Conservation (phyloP, 2,113 vertebrate species). For the Laticauda laticaudata region DNA sequence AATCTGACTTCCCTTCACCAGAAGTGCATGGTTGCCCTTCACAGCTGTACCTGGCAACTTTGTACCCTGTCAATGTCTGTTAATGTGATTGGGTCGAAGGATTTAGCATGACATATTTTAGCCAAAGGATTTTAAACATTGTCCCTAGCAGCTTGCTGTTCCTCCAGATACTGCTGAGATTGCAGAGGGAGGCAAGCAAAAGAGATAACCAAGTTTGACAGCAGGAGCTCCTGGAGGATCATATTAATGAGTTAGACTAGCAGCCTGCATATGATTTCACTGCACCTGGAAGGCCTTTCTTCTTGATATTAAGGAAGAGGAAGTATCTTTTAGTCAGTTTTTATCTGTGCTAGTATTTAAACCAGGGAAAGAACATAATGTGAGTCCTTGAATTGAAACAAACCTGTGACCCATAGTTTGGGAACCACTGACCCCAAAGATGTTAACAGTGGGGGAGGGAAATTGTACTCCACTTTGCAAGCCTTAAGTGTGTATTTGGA, state of each 20-base stretch:
- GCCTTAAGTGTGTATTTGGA: not conserved
- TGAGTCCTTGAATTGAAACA: not conserved
- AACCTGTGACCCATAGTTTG: not conserved
- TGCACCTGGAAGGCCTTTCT: not conserved
- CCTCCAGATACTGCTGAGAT: conserved; percentile 27
- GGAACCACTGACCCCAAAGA: not conserved
- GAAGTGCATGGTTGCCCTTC: not conserved
- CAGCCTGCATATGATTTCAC: conserved; percentile 22
- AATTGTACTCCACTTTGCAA: not conserved
- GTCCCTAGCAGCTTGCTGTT: conserved; percentile 2
- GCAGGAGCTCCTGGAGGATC: conserved; percentile 12
- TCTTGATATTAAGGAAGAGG: not conserved
- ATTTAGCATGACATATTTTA: conserved; percentile 12
- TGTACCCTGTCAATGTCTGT: conserved; percentile 20
- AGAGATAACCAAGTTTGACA: conserved; percentile 25
- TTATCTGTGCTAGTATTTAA: not conserved
- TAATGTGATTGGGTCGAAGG: conserved; percentile 24
- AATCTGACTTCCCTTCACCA: too few species aligned
- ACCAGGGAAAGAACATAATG: not conserved
- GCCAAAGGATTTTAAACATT: conserved; percentile 27
- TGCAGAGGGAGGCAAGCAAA: not conserved
- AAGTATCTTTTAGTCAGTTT: not conserved
- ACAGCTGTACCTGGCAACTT: conserved; percentile 12
- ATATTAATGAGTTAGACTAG: conserved; percentile 21
- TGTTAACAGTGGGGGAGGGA: not conserved